A percentile compares a stretch with the other conserved stretches of the same genome.
Conservation (phyloP, 2,797 vertebrate genomes). For the Enteromius anoplus region DNA sequence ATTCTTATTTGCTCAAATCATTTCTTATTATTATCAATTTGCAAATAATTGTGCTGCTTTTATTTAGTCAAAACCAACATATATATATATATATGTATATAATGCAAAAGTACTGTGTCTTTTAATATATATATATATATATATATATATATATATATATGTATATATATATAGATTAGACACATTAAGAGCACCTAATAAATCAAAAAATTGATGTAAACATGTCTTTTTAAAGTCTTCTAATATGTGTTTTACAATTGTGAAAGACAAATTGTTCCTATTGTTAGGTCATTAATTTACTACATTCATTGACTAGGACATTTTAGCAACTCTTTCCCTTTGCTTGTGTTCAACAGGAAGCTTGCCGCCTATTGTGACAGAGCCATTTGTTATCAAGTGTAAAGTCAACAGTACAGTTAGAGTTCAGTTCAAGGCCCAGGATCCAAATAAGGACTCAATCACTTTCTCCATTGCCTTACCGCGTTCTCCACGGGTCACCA, state of each 20-base stretch:
- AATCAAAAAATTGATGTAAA: no score
- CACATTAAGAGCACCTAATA: no score
- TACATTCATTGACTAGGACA: not conserved
- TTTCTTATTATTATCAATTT: not conserved
- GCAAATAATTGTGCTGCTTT: not conserved
- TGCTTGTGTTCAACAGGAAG: conserved; percentile 70
- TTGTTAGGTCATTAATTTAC: not conserved
- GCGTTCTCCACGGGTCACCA: conserved; percentile 70
- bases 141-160: no score
- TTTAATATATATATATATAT: no score
- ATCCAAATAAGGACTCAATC: conserved; percentile 76
- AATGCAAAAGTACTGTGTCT: no score
- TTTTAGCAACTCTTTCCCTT: not conserved
- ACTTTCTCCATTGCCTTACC: conserved; percentile 77
- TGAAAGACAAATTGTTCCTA: not conserved
- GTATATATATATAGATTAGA: no score
- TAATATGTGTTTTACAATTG: not conserved
- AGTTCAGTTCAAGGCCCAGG: conserved; percentile 71
- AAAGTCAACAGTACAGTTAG: conserved; percentile 72
- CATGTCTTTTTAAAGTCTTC: not conserved
- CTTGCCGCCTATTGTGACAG: conserved; percentile 77
- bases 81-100: not conserved
- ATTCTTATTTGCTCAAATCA: not conserved
- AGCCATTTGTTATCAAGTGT: conserved; percentile 73
- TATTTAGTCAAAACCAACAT: not conserved